Conservation (phyloP, 2,888 invertebrate species). For the Tetranychus piercei region DNA sequence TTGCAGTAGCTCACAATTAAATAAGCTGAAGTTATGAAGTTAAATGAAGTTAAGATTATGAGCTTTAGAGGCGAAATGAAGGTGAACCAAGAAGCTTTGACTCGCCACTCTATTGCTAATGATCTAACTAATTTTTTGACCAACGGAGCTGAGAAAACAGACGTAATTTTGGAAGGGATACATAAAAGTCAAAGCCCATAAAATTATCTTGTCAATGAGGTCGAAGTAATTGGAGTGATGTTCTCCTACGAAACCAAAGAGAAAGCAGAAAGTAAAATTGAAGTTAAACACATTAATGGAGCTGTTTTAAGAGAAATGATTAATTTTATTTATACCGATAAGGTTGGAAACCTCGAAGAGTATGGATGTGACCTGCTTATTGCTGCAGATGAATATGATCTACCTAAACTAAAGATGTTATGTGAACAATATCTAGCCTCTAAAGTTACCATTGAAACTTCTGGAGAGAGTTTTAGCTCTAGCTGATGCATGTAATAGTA, state of each 20-base stretch:
- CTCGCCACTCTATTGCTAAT: not conserved
- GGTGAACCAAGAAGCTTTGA: not conserved
- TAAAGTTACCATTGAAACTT: too few relatives aligned
- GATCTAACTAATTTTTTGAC: constrained; percentile 2
- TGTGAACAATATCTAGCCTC: too few relatives aligned
- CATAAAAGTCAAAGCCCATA: constrained; percentile 2
- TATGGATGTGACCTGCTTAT: constrained; percentile 7
- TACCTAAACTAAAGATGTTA: too few relatives aligned
- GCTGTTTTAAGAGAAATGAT: constrained; percentile 11
- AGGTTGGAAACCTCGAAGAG: constrained; percentile 6
- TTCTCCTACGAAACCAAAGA: too few relatives aligned
- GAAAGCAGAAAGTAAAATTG: not conserved
- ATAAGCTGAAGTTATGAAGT: too few relatives aligned
- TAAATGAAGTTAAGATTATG: too few relatives aligned
- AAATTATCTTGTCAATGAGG: not conserved
- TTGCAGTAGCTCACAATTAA: too few relatives aligned
- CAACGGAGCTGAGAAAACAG: too few relatives aligned
- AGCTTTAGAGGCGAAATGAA: too few relatives aligned
- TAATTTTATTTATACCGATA: constrained; percentile 13
- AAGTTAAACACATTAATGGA: constrained; percentile 8
- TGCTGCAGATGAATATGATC: constrained; percentile 7
- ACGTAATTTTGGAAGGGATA: not conserved
- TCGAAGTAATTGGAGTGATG: constrained; percentile 14
- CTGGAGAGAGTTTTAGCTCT: too few relatives aligned
- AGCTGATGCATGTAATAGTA: too few relatives aligned